These are phyloP conservation scores for Phrynocephalus vlangalii DNA, from an alignment of 2,797 vertebrate genomes.

Conservation along the genomic window DNA sequence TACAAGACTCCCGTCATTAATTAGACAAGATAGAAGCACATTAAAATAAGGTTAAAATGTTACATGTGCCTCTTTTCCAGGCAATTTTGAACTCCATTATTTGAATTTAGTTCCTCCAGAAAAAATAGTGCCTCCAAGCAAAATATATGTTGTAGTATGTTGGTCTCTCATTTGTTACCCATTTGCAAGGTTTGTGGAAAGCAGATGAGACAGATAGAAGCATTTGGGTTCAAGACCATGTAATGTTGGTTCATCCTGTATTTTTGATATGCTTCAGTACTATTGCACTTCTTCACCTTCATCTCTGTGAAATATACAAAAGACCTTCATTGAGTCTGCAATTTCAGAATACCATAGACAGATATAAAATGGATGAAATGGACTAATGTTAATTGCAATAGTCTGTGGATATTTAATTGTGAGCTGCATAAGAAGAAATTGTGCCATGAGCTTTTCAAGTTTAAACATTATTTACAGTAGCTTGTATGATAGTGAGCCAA, in stretches of 20 bases:
- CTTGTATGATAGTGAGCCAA: slow-evolving; percentile 67
- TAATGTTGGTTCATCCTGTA: slow-evolving; percentile 49
- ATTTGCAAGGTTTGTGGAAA: slow-evolving; percentile 53
- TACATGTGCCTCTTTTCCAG: slow-evolving; percentile 49
- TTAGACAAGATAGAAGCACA: slow-evolving; percentile 12
- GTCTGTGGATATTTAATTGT: slow-evolving; percentile 63
- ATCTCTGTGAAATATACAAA: slow-evolving; percentile 74
- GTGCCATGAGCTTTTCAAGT: slow-evolving; percentile 67
- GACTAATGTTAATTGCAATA: slow-evolving; percentile 47
- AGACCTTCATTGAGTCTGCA: slow-evolving; percentile 58
- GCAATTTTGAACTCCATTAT: slow-evolving; percentile 22
- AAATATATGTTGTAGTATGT: background rate
- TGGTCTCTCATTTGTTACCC: slow-evolving; percentile 31
- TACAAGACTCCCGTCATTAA: slow-evolving; percentile 25
- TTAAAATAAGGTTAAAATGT: background rate
- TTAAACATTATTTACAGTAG: slow-evolving; percentile 61
- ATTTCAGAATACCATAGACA: slow-evolving; percentile 53
- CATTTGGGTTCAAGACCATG: slow-evolving; percentile 52
- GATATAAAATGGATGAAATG: slow-evolving; percentile 42
- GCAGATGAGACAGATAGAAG: slow-evolving; percentile 40
- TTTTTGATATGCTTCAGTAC: slow-evolving; percentile 64
- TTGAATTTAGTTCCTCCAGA: slow-evolving; percentile 23
- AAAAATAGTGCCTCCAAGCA: slow-evolving; percentile 60
- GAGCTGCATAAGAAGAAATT: slow-evolving; percentile 58
- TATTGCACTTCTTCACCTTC: slow-evolving; percentile 71